phyloP scores from a whole-genome alignment of 2,888 invertebrate genomes.

The Amphipoea lucens region DNA sequence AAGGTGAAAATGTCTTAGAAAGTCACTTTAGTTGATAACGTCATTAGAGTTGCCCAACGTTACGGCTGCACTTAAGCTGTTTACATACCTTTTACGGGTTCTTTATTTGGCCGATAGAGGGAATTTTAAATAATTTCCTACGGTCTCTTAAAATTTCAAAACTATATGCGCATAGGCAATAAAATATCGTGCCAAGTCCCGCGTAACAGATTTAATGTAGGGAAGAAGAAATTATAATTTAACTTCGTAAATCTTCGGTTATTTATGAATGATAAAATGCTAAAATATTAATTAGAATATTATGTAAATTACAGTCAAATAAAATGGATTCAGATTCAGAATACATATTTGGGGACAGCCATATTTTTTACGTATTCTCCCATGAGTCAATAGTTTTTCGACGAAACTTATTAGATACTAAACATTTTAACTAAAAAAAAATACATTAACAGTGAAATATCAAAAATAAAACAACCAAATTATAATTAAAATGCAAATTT shows the following conservation, averaged over 20 bases:
- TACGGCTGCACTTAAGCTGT: slow-evolving; percentile 71
- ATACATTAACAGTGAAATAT: not conserved
- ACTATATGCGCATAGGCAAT: slow-evolving; percentile 31
- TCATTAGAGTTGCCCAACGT: slow-evolving; percentile 75
- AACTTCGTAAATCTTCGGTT: slow-evolving; percentile 1
- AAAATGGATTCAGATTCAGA: not conserved
- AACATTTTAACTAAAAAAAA: not conserved
- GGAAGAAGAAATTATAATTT: slow-evolving; percentile 21
- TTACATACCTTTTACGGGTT: slow-evolving; percentile 69
- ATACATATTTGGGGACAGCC: slow-evolving; percentile 1
- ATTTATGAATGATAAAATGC: slow-evolving; percentile 3
- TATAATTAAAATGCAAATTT: not conserved
- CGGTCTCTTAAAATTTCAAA: slow-evolving; percentile 33
- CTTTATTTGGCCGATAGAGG: slow-evolving; percentile 67
- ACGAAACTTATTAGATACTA: not conserved
- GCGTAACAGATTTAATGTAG: slow-evolving; percentile 8
- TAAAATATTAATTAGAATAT: not conserved
- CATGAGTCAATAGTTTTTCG: not conserved
- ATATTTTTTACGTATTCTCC: not conserved
- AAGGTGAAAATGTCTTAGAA: slow-evolving; percentile 78
- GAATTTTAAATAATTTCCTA: slow-evolving; percentile 39
- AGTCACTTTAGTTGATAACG: slow-evolving; percentile 75
- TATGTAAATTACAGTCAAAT: slow-evolving; percentile 9
- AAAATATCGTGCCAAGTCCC: slow-evolving; percentile 45
- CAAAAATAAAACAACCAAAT: not conserved